phyloP scores from a whole-genome alignment of 2,113 vertebrate species.

The Cnemophilus loriae region DNA sequence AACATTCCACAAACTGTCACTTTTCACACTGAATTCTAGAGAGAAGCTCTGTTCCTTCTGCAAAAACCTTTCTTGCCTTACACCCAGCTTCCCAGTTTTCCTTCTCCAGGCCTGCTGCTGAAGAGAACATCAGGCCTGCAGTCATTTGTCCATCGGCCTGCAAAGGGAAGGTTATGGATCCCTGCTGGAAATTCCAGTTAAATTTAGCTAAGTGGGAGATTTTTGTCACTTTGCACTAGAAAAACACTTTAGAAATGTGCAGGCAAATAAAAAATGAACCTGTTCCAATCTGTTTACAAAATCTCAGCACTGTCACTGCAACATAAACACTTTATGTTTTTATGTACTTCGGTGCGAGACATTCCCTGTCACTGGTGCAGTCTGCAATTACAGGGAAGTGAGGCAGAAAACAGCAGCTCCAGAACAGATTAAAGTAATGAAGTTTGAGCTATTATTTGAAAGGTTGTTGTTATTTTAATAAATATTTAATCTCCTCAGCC shows the following conservation, averaged over 20 bases:
- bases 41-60: neutral
- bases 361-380: constrained; percentile 56
- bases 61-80: neutral
- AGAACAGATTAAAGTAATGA: constrained; percentile 71
- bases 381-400: constrained; percentile 79
- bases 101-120: neutral
- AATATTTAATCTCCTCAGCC: constrained; percentile 74
- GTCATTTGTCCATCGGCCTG: neutral
- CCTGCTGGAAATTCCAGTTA: neutral
- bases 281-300: constrained; percentile 35
- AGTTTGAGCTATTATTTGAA: constrained; percentile 73
- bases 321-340: constrained; percentile 63
- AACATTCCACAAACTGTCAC: neutral
- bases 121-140: neutral
- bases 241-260: neutral
- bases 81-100: neutral
- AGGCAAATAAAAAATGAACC: neutral
- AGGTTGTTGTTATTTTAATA: constrained; percentile 75
- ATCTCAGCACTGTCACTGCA: constrained; percentile 48
- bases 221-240: neutral
- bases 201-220: neutral
- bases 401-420: constrained; percentile 77
- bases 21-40: neutral
- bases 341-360: constrained; percentile 52
- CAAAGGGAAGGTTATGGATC: neutral